phyloP scores from a whole-genome alignment of 2,888 invertebrate species.

The Lumbricus terrestris region DNA sequence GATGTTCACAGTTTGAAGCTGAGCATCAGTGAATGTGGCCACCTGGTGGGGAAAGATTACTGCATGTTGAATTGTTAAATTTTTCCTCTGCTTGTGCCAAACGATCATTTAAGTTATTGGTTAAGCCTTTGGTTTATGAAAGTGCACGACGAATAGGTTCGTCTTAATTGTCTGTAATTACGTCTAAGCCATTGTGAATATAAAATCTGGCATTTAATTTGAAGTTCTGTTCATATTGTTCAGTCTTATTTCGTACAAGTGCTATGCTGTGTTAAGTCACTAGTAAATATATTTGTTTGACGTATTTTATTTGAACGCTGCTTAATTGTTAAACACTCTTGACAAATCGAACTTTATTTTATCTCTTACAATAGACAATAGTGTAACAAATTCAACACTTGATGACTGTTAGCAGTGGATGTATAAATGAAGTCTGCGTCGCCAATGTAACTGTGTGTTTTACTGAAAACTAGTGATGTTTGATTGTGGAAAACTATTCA shows the following conservation, averaged over 20 bases:
- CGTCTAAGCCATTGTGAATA: neutral
- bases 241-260: neutral
- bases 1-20: neutral
- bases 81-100: neutral
- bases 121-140: neutral
- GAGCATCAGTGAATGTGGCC: neutral
- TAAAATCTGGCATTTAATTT: neutral
- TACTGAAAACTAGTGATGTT: neutral
- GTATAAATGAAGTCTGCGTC: neutral
- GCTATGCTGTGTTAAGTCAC: neutral
- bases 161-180: neutral
- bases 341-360: neutral
- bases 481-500: neutral
- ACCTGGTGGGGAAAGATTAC: neutral
- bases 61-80: neutral
- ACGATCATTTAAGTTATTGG: neutral
- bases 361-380: neutral
- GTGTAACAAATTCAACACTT: neutral
- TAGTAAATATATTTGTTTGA: neutral
- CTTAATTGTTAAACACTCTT: constrained; percentile 3
- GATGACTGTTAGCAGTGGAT: neutral
- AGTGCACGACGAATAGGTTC: neutral
- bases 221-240: neutral
- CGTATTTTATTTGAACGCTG: neutral
- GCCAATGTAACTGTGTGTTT: neutral